Conservation (phyloP, 1,140 invertebrate genomes). For the Spodoptera litura region DNA sequence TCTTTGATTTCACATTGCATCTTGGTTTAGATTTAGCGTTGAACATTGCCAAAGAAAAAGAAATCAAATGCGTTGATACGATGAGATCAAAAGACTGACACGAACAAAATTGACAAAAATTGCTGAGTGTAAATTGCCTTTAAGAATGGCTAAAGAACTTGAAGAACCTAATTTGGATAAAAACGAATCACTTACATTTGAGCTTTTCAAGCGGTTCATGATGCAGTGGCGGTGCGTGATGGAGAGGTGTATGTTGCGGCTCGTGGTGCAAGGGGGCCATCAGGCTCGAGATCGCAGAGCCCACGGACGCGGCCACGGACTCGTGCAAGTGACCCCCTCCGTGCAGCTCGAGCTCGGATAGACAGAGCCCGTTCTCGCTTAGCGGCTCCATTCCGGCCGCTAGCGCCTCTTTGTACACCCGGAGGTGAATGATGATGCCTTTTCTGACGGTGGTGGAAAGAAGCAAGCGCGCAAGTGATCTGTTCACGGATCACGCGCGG, state of each 20-base stretch:
- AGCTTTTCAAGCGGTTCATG: constrained; percentile 93
- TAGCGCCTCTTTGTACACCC: constrained; percentile 86
- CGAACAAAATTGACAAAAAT: too few relatives aligned
- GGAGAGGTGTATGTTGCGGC: constrained; percentile 86
- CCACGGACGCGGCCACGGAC: constrained; percentile 88
- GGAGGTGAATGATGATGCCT: constrained; percentile 84
- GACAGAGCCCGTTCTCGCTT: constrained; percentile 89
- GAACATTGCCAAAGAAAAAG: too few relatives aligned
- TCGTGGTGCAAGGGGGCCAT: constrained; percentile 89
- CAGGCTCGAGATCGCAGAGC: constrained; percentile 88
- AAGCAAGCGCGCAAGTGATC: constrained; percentile 58
- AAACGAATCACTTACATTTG: constrained; percentile 89
- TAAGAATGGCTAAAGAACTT: too few relatives aligned
- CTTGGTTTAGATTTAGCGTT: too few relatives aligned
- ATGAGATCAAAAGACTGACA: too few relatives aligned
- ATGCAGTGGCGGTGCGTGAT: constrained; percentile 88
- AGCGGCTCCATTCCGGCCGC: constrained; percentile 88
- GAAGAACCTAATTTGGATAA: too few relatives aligned
- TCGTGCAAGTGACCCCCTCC: constrained; percentile 83
- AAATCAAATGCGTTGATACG: too few relatives aligned
- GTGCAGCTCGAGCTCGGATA: constrained; percentile 89
- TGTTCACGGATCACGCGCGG: constrained; percentile 48
- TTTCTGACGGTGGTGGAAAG: constrained; percentile 54
- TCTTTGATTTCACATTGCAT: too few relatives aligned
- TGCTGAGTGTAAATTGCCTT: too few relatives aligned